Percentiles rank a stretch among this genome's conserved stretches.
Evolutionary conservation across 2,888 invertebrate genomes (phyloP).

Genomic region (Tyria jacobaeae): DNA sequence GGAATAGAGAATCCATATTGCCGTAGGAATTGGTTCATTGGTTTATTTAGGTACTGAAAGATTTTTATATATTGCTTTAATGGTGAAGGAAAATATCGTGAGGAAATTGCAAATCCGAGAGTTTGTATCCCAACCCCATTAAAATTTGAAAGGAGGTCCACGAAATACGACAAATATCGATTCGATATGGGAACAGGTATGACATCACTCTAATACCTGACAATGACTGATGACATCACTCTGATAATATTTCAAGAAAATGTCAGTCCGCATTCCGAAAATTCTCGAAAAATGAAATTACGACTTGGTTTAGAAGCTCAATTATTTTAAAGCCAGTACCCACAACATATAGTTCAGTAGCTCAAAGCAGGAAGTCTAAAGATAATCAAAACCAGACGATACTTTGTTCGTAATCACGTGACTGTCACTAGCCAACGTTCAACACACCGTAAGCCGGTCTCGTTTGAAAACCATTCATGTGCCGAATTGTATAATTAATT

Average conservation of each 20-base stretch:
- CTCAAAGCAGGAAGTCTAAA: background rate
- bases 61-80: background rate
- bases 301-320: background rate
- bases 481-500: slow-evolving; percentile 9
- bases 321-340: no score
- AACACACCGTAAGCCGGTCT: background rate
- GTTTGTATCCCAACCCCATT: background rate
- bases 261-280: background rate
- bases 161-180: no score
- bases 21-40: no score
- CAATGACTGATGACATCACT: background rate
- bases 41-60: no score
- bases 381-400: background rate
- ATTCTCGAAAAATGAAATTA: background rate
- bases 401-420: background rate
- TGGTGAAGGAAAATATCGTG: background rate
- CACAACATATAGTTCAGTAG: background rate
- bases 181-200: background rate
- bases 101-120: background rate
- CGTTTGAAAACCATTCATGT: slow-evolving; percentile 7
- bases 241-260: background rate
- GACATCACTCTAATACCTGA: background rate
- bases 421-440: background rate
- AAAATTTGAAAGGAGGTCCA: no score
- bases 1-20: no score